Conservation (phyloP, 2,888 invertebrate genomes). For the Oligia latruncula region DNA sequence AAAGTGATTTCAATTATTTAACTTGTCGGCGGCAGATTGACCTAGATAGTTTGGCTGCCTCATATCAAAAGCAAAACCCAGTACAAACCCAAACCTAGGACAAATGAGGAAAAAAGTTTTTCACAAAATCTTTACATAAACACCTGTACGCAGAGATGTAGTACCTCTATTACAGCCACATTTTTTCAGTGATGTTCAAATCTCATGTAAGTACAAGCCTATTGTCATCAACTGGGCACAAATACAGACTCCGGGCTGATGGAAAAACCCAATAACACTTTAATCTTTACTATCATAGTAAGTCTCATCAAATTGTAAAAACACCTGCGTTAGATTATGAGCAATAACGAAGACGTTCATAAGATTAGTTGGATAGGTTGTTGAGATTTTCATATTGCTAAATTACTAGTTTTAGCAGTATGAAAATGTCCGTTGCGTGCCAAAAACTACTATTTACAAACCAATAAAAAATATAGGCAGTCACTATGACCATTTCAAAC, state of each 20-base stretch:
- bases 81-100: not conserved
- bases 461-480: not conserved
- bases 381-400: not conserved
- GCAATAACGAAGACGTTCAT: not conserved
- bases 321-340: not conserved
- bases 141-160: not conserved
- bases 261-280: not conserved
- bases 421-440: too few relatives aligned
- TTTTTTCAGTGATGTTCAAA: not conserved
- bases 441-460: not conserved
- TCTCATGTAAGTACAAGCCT: not conserved
- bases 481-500: not conserved
- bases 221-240: not conserved
- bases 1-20: slow-evolving; percentile 78
- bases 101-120: not conserved
- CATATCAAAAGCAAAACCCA: slow-evolving; percentile 5
- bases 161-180: not conserved
- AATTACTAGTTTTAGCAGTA: too few relatives aligned
- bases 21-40: slow-evolving; percentile 73
- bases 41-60: slow-evolving; percentile 68
- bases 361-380: too few relatives aligned
- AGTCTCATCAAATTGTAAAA: not conserved
- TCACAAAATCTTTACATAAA: not conserved
- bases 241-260: not conserved
- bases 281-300: not conserved